These are phyloP conservation scores for Leucosticte australis DNA, from an alignment of 2,113 vertebrate genomes.

Conservation along the genomic window DNA sequence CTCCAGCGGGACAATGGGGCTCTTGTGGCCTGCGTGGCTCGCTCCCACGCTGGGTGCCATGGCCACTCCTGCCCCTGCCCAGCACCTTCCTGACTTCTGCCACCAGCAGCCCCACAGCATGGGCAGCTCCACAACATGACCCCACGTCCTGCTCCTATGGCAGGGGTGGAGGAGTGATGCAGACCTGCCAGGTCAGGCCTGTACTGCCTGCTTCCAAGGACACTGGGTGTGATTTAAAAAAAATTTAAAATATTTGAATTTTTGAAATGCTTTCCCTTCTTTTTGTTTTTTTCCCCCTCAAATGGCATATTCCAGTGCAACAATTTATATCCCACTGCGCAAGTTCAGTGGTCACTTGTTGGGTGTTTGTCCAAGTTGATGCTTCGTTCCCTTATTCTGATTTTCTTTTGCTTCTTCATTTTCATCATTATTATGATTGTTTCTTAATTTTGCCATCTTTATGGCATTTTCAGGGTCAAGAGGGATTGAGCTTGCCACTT, in stretches of 20 bases:
- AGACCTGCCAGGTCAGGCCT: neutral
- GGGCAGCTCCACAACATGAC: neutral
- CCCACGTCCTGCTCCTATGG: neutral
- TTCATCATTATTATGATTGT: neutral
- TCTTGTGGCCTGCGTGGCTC: neutral
- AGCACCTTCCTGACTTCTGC: neutral
- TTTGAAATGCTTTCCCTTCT: neutral
- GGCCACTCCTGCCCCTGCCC: neutral
- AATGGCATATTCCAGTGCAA: neutral
- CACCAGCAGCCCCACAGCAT: neutral
- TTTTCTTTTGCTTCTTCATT: neutral
- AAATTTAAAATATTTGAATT: neutral
- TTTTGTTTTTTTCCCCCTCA: accelerated
- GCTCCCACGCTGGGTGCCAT: neutral
- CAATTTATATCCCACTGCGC: neutral
- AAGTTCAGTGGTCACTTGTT: neutral
- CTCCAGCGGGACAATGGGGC: slow-evolving; percentile 11
- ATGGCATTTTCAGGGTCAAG: neutral
- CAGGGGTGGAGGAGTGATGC: neutral
- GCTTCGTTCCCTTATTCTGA: neutral
- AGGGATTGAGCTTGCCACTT: neutral
- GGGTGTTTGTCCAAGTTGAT: accelerated
- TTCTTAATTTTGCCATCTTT: neutral
- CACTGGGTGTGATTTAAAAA: accelerated
- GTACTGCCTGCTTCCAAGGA: neutral